Base-by-base conservation (phyloP, 2,113 vertebrate genomes). In the Delphinus delphis region DNA sequence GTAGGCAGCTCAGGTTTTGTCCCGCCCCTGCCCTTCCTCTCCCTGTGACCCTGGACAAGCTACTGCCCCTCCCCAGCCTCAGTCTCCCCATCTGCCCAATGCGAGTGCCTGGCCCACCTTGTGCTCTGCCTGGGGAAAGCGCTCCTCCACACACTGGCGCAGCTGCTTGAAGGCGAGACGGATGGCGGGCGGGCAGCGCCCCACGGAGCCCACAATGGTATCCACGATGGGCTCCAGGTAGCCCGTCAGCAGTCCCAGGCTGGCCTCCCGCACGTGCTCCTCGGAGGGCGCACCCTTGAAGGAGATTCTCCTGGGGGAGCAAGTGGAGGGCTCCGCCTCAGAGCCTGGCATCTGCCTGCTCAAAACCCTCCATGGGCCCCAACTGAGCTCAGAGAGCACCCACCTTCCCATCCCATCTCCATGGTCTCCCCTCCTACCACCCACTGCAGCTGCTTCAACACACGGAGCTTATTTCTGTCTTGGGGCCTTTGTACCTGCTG, bases 141-240 rank as follows among this genome's bases (percentile, higher is more conserved):
- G 98, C 87, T 99, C 99, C 98, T 99, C 98, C 36, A 99, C 99
- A 2, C 98, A 95, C 98, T 97, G 98, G 97, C 98, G 98, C 73
- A 99, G 99, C 97, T 99, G 99, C 98, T 99, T 99, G 99, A 99
- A 99, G 96, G 98, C 99, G 63, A 99, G 98, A 80, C 99, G 99
- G 99, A 99, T 99, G 97, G 99, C 93, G 0, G 98, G 97, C 14
- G 99, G 99, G 97, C 99, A 99, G 90, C 98, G 98, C 71, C 98
- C 98, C 31, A 98, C 99, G 0, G 99, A 99, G 97, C 98, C 98
- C 94, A 99, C 97, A 2, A 99, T 99, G 98, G 99, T 98, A 0
- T 99, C 99, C 1, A 99, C 63, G 17, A 99, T 99, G 98, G 98
- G 98, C 63, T 98, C 98, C 97, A 99, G 98, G 98, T 99, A 99